These are phyloP conservation scores for Psittacula cyanocephala DNA, from an alignment of 2,113 vertebrate species.

Conservation along the genomic window DNA sequence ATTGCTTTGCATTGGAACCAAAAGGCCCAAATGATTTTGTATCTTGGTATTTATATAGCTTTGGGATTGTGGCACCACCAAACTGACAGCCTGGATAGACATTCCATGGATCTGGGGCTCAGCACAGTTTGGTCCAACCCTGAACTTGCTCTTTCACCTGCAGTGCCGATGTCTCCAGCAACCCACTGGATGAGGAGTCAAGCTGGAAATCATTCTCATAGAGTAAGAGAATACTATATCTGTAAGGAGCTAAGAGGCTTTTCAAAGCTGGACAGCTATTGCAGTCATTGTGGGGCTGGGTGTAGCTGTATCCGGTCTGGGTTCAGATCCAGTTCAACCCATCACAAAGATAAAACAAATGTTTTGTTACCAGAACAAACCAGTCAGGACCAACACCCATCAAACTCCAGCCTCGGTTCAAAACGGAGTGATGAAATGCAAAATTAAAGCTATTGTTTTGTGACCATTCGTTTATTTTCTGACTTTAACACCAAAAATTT, in stretches of 20 bases:
- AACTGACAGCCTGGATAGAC: background rate
- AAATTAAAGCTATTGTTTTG: background rate
- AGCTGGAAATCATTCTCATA: background rate
- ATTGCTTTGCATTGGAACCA: background rate
- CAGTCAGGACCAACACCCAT: background rate
- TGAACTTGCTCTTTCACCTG: background rate
- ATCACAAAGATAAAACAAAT: background rate
- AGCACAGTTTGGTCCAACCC: background rate
- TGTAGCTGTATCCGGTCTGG: background rate
- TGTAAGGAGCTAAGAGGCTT: background rate
- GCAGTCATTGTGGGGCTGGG: no score
- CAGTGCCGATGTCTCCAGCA: rapidly evolving
- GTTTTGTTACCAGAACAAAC: background rate
- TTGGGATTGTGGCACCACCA: background rate
- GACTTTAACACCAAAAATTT: background rate
- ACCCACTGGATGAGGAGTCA: background rate
- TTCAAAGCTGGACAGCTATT: background rate
- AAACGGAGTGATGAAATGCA: background rate
- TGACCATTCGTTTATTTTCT: background rate
- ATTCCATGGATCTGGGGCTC: background rate
- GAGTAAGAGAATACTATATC: no score
- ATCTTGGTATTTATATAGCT: background rate
- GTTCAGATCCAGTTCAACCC: conserved; percentile 15
- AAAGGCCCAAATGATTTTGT: background rate
- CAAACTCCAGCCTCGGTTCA: background rate